phyloP scores from a whole-genome alignment of 2,797 vertebrate genomes.

The Salarias fasciatus region DNA sequence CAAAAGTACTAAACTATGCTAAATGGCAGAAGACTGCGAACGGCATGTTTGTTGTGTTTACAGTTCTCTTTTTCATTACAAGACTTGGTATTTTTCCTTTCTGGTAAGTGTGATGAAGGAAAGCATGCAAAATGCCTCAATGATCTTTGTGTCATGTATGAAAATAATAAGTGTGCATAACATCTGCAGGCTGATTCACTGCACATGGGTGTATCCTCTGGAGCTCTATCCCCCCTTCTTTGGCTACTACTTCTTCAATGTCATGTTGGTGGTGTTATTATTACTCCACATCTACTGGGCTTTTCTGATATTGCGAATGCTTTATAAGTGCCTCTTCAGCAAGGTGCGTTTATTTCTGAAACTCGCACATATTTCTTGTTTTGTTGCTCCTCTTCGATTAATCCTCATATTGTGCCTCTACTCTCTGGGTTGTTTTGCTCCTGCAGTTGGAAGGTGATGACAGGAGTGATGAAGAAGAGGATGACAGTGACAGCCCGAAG shows the following conservation, averaged over 20 bases:
- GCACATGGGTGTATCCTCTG: conserved; percentile 85
- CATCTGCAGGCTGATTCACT: conserved; percentile 87
- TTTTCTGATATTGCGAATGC: conserved; percentile 85
- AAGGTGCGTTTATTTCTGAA: conserved; percentile 80
- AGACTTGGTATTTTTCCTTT: conserved; percentile 91
- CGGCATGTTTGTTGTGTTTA: conserved; percentile 87
- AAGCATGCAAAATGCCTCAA: background rate
- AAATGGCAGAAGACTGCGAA: conserved; percentile 86
- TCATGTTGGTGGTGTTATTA: conserved; percentile 84
- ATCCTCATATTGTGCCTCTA: conserved; percentile 1
- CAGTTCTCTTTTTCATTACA: conserved; percentile 84
- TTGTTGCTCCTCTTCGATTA: background rate
- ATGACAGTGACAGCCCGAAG: conserved; percentile 64
- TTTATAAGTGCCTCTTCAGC: conserved; percentile 84
- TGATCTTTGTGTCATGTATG: background rate
- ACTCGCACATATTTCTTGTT: background rate
- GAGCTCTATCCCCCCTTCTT: conserved; percentile 84
- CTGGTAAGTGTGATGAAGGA: conserved; percentile 84
- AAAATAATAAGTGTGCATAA: conserved; percentile 8
- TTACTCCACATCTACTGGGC: conserved; percentile 91
- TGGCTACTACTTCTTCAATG: conserved; percentile 90
- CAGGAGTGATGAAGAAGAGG: conserved; percentile 80
- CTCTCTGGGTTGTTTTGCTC: conserved; percentile 11
- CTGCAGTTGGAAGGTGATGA: conserved; percentile 79
- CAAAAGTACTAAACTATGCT: conserved; percentile 93